Conservation (phyloP, 2,797 vertebrate species). For the Melanotaenia pygmaea region DNA sequence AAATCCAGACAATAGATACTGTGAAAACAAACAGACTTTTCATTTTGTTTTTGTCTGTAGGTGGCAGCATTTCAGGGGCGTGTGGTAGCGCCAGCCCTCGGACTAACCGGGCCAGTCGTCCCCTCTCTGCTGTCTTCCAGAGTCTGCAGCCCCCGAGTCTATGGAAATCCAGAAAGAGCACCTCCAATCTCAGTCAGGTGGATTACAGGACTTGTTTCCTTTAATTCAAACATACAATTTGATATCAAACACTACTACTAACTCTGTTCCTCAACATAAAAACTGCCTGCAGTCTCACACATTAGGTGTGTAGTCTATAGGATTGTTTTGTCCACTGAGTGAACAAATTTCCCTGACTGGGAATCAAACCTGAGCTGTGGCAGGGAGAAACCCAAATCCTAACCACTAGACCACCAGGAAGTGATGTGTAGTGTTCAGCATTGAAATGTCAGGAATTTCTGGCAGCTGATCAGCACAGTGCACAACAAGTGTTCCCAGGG, state of each 20-base stretch:
- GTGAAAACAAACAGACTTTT: neutral
- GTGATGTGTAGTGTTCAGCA: too few species aligned
- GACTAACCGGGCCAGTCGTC: constrained; percentile 85
- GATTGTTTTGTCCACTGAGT: too few species aligned
- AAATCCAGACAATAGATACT: neutral
- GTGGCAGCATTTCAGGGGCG: constrained; percentile 76
- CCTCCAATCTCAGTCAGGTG: constrained; percentile 90
- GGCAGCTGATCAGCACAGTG: neutral
- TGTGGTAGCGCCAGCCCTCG: constrained; percentile 88
- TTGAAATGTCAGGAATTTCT: constrained; percentile 3
- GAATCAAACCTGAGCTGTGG: constrained; percentile 82
- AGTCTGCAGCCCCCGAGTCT: constrained; percentile 91
- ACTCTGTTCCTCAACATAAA: too few species aligned
- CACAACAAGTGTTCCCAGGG: neutral
- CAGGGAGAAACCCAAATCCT: constrained; percentile 78
- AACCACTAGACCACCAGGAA: constrained; percentile 71
- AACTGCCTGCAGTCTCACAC: too few species aligned
- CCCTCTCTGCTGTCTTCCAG: constrained; percentile 94
- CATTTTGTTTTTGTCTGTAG: constrained; percentile 64
- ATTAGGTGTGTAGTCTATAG: too few species aligned
- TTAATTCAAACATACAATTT: neutral
- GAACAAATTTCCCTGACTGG: constrained; percentile 68
- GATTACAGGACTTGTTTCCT: neutral
- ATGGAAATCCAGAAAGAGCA: constrained; percentile 92
- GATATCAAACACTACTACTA: too few species aligned